A percentile compares a stretch with the other conserved stretches of the same genome.
phyloP scores from a whole-genome alignment of 1,140 invertebrate genomes.

The Pachypeltis micranthus region DNA sequence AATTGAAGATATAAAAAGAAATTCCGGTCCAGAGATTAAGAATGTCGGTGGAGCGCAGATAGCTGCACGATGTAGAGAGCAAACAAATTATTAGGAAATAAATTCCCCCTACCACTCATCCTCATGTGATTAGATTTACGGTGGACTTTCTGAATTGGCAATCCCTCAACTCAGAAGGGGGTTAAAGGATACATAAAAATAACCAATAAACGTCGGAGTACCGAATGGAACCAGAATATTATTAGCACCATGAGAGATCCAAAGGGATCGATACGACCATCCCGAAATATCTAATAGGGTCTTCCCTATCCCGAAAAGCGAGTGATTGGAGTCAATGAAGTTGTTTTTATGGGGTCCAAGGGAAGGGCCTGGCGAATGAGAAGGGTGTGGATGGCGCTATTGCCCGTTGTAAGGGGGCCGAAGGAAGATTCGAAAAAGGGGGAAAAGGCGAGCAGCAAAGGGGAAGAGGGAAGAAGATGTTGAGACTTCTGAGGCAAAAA shows the following conservation, averaged over 20 bases:
- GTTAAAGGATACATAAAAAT: conserved; percentile 10
- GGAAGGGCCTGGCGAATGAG: background rate
- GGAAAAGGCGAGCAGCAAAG: background rate
- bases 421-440: no score
- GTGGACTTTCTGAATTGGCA: no score
- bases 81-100: no score
- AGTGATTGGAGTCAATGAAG: conserved; percentile 21
- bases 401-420: no score
- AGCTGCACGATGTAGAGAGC: no score
- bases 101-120: no score
- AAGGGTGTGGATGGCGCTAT: conserved; percentile 10
- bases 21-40: no score
- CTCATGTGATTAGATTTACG: no score
- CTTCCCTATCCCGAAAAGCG: background rate
- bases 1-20: no score
- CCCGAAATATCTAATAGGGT: conserved; percentile 1
- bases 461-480: background rate
- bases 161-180: no score
- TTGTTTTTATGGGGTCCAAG: conserved; percentile 15
- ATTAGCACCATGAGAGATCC: conserved; percentile 2
- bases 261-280: background rate
- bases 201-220: background rate
- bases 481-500: background rate
- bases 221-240: conserved; percentile 6
- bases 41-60: no score